A percentile compares a stretch with the other conserved stretches of the same genome.
Conservation (phyloP, 1,140 invertebrate species). For the Drosophila ficusphila region DNA sequence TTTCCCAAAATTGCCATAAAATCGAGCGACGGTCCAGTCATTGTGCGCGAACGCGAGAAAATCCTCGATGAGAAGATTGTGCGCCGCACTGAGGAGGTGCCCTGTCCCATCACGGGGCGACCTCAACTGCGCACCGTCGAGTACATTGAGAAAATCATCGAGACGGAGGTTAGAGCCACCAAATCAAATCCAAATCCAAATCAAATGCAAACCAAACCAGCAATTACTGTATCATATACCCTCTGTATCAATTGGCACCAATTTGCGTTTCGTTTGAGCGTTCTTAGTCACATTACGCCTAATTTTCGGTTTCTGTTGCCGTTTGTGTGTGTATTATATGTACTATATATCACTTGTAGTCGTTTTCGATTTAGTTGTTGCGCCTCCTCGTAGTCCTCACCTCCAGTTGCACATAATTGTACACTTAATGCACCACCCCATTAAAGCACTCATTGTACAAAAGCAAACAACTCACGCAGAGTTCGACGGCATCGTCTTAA, state of each 20-base stretch:
- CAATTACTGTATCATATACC: constrained; percentile 38
- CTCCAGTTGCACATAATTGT: constrained; percentile 35
- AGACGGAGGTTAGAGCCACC: constrained; percentile 92
- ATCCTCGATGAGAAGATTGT: constrained; percentile 94
- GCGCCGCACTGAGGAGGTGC: constrained; percentile 93
- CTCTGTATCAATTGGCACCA: constrained; percentile 71
- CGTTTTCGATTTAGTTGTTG: constrained; percentile 19
- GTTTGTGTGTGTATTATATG: constrained; percentile 38
- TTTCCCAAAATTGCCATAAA: constrained; percentile 94
- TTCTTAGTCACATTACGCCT: constrained; percentile 16
- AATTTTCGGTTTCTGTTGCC: constrained; percentile 41
- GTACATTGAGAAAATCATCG: constrained; percentile 97
- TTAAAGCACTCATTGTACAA: constrained; percentile 41
- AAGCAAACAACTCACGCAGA: constrained; percentile 32
- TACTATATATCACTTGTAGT: constrained; percentile 32
- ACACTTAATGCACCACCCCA: constrained; percentile 47
- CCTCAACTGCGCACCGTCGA: constrained; percentile 94
- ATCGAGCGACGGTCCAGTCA: constrained; percentile 91
- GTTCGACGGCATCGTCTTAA: constrained; percentile 47
- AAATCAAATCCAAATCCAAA: constrained; percentile 38
- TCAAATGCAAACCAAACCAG: constrained; percentile 40
- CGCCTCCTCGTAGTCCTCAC: constrained; percentile 7
- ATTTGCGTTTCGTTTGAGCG: constrained; percentile 51
- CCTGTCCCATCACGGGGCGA: constrained; percentile 93
- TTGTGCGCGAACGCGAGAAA: constrained; percentile 94